phyloP scores from a whole-genome alignment of 2,113 vertebrate species.

The Oryzias woworae region DNA sequence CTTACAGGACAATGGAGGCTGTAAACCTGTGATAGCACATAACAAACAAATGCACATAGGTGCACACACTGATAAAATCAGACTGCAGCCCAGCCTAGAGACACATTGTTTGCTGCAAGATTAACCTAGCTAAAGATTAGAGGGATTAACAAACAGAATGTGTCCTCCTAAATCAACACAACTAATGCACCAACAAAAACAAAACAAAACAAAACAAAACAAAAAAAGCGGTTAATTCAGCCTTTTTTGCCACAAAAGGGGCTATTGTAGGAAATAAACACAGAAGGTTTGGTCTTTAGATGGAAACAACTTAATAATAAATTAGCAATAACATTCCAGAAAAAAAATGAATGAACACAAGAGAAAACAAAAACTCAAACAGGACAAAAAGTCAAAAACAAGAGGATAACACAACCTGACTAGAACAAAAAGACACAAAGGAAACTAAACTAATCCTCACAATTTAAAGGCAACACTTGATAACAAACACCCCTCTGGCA shows the following conservation, averaged over 20 bases:
- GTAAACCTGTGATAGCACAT: slow-evolving; percentile 11
- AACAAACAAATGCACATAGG: slow-evolving; percentile 21
- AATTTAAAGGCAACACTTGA: slow-evolving; percentile 29
- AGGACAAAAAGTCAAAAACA: too few relatives aligned
- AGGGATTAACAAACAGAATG: slow-evolving; percentile 33
- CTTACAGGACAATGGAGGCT: slow-evolving; percentile 33
- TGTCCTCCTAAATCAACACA: slow-evolving; percentile 24
- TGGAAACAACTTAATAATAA: too few relatives aligned
- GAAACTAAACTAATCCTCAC: slow-evolving; percentile 24
- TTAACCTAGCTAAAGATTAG: slow-evolving; percentile 47
- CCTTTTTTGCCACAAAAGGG: too few relatives aligned
- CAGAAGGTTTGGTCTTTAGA: too few relatives aligned
- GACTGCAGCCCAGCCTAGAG: slow-evolving; percentile 27
- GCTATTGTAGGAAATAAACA: too few relatives aligned
- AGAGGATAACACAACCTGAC: too few relatives aligned
- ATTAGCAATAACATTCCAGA: too few relatives aligned
- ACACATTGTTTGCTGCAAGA: slow-evolving; percentile 50
- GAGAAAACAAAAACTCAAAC: too few relatives aligned
- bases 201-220: too few relatives aligned
- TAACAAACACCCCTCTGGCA: slow-evolving; percentile 34
- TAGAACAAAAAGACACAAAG: slow-evolving; percentile 5
- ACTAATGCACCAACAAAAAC: slow-evolving; percentile 7
- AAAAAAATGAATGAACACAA: too few relatives aligned
- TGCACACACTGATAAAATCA: slow-evolving; percentile 42
- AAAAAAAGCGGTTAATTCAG: slow-evolving; percentile 1